Percentiles rank a stretch among this genome's conserved stretches.
Conservation (phyloP, 2,888 invertebrate genomes). For the Cantharis rustica region DNA sequence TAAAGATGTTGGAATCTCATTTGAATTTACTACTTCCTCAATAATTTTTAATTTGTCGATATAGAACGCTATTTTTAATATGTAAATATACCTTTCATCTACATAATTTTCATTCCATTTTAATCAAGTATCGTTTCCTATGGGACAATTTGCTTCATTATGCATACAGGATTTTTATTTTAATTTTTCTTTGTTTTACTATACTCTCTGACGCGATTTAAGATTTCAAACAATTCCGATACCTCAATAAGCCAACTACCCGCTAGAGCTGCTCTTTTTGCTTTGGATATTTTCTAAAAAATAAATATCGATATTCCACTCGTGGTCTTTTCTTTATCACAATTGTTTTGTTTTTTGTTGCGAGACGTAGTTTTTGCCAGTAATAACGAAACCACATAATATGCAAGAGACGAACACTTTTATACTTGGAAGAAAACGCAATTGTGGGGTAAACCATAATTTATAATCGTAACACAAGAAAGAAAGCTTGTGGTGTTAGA, state of each 20-base stretch:
- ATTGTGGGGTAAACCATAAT: background rate
- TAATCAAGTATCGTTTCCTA: background rate
- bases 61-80: slow-evolving; percentile 37
- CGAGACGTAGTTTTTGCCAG: background rate
- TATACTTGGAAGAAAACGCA: background rate
- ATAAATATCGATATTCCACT: background rate
- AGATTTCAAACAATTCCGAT: background rate
- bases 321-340: background rate
- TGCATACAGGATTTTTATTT: background rate
- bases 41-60: slow-evolving; percentile 30
- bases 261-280: background rate
- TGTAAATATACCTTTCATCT: slow-evolving; percentile 45
- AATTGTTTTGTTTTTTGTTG: background rate
- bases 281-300: background rate
- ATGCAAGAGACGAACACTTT: background rate
- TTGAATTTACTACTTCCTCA: slow-evolving; percentile 33
- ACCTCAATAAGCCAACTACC: background rate
- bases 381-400: background rate
- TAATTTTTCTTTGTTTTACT: background rate
- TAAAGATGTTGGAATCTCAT: slow-evolving; percentile 31
- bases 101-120: slow-evolving; percentile 27
- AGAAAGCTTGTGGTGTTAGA: background rate
- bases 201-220: background rate
- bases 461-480: background rate
- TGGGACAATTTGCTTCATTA: background rate